Conservation (phyloP, 2,888 invertebrate species). For the Petrophora chlorosata region DNA sequence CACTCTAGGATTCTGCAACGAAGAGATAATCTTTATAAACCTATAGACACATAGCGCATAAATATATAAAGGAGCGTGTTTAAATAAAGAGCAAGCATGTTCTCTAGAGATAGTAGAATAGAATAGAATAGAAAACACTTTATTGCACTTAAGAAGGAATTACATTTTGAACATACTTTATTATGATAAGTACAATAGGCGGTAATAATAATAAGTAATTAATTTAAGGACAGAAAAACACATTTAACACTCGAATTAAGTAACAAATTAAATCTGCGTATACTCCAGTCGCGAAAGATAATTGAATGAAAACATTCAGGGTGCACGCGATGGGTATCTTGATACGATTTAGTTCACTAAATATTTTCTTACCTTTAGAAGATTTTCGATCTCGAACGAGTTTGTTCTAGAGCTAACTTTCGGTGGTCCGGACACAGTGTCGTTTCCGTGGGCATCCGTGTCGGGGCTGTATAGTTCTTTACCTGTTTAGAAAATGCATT, state of each 20-base stretch:
- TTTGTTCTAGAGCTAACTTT: conserved; percentile 93
- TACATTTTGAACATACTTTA: too few species aligned
- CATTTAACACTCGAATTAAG: conserved; percentile 60
- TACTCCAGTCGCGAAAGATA: conserved; percentile 53
- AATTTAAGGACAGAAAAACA: conserved; percentile 52
- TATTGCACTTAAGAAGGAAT: too few species aligned
- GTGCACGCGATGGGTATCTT: background rate
- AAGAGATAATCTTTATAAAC: conserved; percentile 8
- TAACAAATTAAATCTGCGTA: conserved; percentile 59
- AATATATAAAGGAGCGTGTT: conserved; percentile 4
- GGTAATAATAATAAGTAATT: too few species aligned
- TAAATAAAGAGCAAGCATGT: background rate
- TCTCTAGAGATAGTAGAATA: conserved; percentile 56
- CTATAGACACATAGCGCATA: background rate
- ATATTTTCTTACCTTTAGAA: conserved; percentile 87
- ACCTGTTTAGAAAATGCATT: conserved; percentile 68
- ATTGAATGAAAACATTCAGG: conserved; percentile 45
- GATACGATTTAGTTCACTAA: background rate
- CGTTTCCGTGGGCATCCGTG: conserved; percentile 66
- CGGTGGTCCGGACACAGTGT: conserved; percentile 66
- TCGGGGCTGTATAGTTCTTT: conserved; percentile 90
- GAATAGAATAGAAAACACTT: too few species aligned
- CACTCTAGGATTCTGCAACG: background rate
- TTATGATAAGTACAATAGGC: too few species aligned
- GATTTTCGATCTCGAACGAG: conserved; percentile 97